Percentiles rank a stretch among this genome's conserved stretches.
Evolutionary conservation across 92 coral and sea anemone genomes (phyloP).

Genomic region (Porites cylindrica): DNA sequence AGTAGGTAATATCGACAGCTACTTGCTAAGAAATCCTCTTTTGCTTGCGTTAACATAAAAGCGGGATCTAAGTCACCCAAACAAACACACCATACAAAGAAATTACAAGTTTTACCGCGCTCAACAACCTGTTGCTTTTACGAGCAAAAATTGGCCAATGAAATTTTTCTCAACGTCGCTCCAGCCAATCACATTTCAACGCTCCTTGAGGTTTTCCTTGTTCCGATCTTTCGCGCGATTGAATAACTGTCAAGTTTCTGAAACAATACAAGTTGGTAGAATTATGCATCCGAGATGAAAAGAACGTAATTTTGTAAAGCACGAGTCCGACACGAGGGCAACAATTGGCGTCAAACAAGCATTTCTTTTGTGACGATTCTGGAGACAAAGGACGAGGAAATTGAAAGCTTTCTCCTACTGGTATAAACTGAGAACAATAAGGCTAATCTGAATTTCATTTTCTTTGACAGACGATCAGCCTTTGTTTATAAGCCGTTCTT

Average conservation of each 20-base stretch:
- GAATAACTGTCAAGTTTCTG: constrained; percentile 6
- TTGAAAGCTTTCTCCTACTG: constrained; percentile 17
- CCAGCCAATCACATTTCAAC: constrained; percentile 2
- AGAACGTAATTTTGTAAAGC: neutral
- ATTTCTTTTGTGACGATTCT: constrained; percentile 7
- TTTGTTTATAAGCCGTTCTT: constrained; percentile 7
- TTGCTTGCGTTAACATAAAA: neutral
- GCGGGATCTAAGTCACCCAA: neutral
- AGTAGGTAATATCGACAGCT: neutral
- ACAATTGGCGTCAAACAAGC: constrained; percentile 2
- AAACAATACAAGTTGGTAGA: constrained; percentile 7
- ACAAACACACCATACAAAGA: constrained; percentile 3
- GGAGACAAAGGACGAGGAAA: constrained; percentile 13
- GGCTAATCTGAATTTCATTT: constrained; percentile 46
- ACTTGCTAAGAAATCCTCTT: constrained; percentile 2
- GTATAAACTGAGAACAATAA: constrained; percentile 5
- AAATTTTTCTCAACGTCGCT: neutral
- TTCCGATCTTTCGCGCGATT: neutral
- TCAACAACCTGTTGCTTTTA: constrained; percentile 32
- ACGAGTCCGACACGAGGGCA: constrained; percentile 33
- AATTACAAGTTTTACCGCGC: constrained; percentile 1
- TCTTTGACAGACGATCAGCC: constrained; percentile 38
- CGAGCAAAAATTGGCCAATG: no score
- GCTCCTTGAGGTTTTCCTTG: neutral
- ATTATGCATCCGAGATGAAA: constrained; percentile 2